Percentiles rank a stretch among this genome's conserved stretches.
Conservation (phyloP, 2,797 vertebrate genomes). For the Chaenodraco wilsoni region DNA sequence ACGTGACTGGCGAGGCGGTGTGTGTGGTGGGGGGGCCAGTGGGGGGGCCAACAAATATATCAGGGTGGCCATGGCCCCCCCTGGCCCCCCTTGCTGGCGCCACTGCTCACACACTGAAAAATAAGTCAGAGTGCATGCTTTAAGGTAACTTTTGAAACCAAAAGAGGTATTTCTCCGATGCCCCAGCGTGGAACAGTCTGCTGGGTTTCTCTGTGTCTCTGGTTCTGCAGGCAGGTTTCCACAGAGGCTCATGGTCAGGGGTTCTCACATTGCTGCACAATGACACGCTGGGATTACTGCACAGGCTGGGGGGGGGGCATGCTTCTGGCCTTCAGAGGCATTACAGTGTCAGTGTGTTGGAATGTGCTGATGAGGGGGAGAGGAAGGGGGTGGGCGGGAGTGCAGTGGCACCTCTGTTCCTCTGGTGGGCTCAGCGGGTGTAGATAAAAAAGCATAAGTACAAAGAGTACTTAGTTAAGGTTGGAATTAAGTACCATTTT, state of each 20-base stretch:
- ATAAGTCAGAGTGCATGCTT: neutral
- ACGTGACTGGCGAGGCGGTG: no score
- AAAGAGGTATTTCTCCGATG: conserved; percentile 16
- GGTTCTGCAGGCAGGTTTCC: neutral
- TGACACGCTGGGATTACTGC: conserved; percentile 63
- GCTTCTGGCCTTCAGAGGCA: conserved; percentile 19
- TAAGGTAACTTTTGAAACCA: neutral
- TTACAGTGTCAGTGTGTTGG: conserved; percentile 77
- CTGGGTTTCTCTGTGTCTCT: conserved; percentile 18
- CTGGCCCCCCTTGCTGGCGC: no score
- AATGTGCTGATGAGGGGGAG: conserved; percentile 81
- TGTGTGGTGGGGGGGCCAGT: no score
- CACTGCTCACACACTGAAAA: neutral
- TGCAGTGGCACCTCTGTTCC: conserved; percentile 44
- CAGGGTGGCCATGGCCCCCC: no score
- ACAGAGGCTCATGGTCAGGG: no score
- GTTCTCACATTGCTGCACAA: conserved; percentile 63
- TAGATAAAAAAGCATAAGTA: neutral
- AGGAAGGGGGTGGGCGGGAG: conserved; percentile 29
- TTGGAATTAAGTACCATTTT: neutral
- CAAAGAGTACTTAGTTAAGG: no score
- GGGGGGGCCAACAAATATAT: no score
- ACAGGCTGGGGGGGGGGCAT: conserved; percentile 8
- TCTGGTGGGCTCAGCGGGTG: conserved; percentile 28
- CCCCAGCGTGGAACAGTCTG: conserved; percentile 15